Base-by-base conservation (phyloP, 2,888 invertebrate genomes). In the Iphiclides podalirius region DNA sequence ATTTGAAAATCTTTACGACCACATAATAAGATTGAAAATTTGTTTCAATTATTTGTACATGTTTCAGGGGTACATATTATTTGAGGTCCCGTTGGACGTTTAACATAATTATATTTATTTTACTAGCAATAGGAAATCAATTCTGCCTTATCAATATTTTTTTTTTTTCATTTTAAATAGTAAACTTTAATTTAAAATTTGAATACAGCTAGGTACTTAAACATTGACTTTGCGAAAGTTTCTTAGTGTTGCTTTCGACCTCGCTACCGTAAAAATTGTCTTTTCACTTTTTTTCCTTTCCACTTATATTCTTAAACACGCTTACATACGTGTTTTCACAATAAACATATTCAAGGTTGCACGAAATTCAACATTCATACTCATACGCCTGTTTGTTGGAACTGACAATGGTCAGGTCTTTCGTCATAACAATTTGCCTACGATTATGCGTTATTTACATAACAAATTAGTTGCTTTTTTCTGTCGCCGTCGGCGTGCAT, bases 221-320 rank as follows among this genome's bases (percentile, higher is more conserved):
- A 40, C 23, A 33, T 3, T 4, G 39, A 23, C 42, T 35, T 33
- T 43, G 52, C 34, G 35, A 44, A 40, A 35, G 57, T 60, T 55
- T 61, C 57, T 64, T 54, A 55, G 58, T 63, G 70, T 74, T 68
- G 71, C 70, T 67, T 57, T 49, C 61, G 68, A 65, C 70, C 75
- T 69, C 65, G 67, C 38, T 55, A 59, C 58, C 60, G 63, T 64
- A 63, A 69, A 68, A 65, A 56, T 60, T 55, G 60, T 53, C 66
- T 68, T 76, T 75, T 70, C 72, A 67, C 70, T 74, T 74, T 69
- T 74, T 75, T 72, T 66, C 62, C 20, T 50, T n/a, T 20, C 35
- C 26, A 60, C 58, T 47, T 55, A 51, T 60, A 58, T 55, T 63
- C 57, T 66, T 64, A 72, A 72, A 68, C 68, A 70, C 69, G 64